phyloP scores from a whole-genome alignment of 2,797 vertebrate species.

The Geotrypetes seraphini region DNA sequence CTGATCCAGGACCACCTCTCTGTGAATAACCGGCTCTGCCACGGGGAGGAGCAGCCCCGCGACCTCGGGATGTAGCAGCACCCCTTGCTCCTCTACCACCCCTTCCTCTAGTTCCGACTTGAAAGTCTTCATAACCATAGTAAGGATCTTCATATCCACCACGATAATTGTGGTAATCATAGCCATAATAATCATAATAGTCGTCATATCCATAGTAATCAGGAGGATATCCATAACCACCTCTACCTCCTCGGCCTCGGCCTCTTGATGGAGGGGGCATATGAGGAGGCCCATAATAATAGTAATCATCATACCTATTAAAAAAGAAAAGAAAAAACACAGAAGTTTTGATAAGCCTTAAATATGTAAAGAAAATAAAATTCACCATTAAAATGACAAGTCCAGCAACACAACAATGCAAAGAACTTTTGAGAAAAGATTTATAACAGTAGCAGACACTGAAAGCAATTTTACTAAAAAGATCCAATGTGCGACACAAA shows the following conservation, averaged over 20 bases:
- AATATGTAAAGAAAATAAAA: no score
- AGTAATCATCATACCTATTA: conserved; percentile 93
- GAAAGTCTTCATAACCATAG: conserved; percentile 94
- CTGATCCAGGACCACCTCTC: conserved; percentile 80
- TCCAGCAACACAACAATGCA: no score
- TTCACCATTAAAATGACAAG: no score
- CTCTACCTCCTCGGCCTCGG: conserved; percentile 79
- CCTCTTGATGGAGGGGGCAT: conserved; percentile 84
- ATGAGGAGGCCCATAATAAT: conserved; percentile 90
- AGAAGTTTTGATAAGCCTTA: not conserved
- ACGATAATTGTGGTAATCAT: conserved; percentile 94
- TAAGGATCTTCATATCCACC: conserved; percentile 95
- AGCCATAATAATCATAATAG: conserved; percentile 95
- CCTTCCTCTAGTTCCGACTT: conserved; percentile 79
- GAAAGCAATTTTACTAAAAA: no score
- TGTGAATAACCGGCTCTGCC: conserved; percentile 81
- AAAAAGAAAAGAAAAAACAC: conserved; percentile 1
- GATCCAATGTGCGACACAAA: no score
- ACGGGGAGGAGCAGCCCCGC: conserved; percentile 70
- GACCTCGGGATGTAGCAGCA: conserved; percentile 74
- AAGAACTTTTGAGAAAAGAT: no score
- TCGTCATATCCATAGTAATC: conserved; percentile 95
- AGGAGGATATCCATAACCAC: conserved; percentile 83
- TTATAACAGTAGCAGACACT: no score
- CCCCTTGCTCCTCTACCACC: conserved; percentile 82